Conservation (phyloP, 2,888 invertebrate genomes). For the Cephus nigrinus region DNA sequence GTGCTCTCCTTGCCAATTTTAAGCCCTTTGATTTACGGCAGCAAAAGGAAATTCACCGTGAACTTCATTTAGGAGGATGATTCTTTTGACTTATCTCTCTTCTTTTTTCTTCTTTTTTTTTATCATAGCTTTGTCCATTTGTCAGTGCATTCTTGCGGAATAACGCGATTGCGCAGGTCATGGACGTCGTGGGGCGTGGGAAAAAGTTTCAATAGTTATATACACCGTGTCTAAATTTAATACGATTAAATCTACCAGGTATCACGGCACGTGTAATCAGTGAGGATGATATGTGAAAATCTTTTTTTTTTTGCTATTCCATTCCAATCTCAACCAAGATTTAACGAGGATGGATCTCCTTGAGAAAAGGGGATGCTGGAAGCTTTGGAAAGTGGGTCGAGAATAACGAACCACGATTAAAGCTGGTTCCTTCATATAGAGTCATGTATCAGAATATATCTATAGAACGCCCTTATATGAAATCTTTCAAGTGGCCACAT, state of each 20-base stretch:
- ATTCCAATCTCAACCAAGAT: background rate
- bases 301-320: background rate
- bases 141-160: background rate
- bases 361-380: background rate
- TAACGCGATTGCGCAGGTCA: background rate
- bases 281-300: background rate
- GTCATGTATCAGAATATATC: background rate
- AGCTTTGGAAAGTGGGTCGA: background rate
- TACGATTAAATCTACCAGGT: background rate
- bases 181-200: background rate
- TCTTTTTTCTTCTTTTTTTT: background rate
- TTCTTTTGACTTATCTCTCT: background rate
- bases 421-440: background rate
- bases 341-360: background rate
- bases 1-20: slow-evolving; percentile 50
- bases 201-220: background rate
- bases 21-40: slow-evolving; percentile 59
- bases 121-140: background rate
- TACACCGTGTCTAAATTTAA: background rate
- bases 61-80: slow-evolving; percentile 40
- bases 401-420: background rate
- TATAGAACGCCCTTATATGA: background rate
- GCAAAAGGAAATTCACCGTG: slow-evolving; percentile 54
- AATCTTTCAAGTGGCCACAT: background rate
- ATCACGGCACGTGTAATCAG: background rate